Evolutionary conservation across 2,888 invertebrate genomes (phyloP).

Genomic region (Platynereis dumerilii): DNA sequence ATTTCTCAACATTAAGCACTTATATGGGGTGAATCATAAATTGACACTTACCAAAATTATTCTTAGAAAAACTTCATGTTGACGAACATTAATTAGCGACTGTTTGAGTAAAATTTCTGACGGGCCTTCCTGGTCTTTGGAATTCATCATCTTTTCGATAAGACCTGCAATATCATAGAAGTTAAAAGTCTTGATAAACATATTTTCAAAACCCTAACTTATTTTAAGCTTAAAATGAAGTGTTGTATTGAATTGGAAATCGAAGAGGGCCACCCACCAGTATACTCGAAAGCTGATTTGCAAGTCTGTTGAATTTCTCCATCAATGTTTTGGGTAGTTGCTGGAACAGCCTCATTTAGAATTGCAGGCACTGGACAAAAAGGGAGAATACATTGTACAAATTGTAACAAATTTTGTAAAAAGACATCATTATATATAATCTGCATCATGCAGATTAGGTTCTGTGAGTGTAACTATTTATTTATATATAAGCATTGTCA

Average conservation of each 20-base stretch:
- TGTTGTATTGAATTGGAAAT: neutral
- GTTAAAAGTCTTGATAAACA: too few species aligned
- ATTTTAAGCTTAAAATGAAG: too few species aligned
- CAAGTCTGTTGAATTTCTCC: slow-evolving; percentile 56
- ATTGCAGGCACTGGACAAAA: slow-evolving; percentile 59
- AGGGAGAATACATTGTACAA: neutral
- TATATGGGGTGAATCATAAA: too few species aligned
- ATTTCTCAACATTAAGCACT: too few species aligned
- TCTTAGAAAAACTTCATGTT: slow-evolving; percentile 61
- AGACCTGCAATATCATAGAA: slow-evolving; percentile 42
- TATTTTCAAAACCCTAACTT: too few species aligned
- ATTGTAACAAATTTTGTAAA: too few species aligned
- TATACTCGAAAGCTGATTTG: slow-evolving; percentile 54
- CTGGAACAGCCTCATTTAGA: slow-evolving; percentile 63
- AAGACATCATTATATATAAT: too few species aligned
- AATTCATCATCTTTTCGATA: slow-evolving; percentile 34
- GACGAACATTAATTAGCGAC: slow-evolving; percentile 61
- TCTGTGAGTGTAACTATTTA: too few species aligned
- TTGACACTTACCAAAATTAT: slow-evolving; percentile 58
- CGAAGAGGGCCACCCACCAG: slow-evolving; percentile 46
- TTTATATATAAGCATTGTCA: too few species aligned
- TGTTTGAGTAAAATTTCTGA: slow-evolving; percentile 57
- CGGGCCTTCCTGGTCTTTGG: slow-evolving; percentile 41
- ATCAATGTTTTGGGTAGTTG: slow-evolving; percentile 63
- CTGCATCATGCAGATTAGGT: too few species aligned